Evolutionary conservation across 1,140 invertebrate genomes (phyloP).

Genomic region (Frieseomelitta varia): DNA sequence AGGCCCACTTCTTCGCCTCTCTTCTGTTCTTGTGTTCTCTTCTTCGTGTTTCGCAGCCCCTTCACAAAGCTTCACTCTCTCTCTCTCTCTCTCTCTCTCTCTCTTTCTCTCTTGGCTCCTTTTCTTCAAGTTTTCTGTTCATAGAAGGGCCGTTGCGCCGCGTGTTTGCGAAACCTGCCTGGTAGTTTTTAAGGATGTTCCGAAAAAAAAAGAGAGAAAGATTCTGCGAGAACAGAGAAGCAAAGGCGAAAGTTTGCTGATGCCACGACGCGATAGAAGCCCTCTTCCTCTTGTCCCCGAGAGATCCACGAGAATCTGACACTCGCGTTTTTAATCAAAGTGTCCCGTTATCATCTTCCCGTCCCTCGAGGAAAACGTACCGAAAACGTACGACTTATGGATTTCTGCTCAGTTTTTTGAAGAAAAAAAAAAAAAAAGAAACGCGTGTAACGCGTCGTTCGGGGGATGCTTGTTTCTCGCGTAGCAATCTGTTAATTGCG

Average conservation of each 20-base stretch:
- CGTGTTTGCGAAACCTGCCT: conserved; percentile 53
- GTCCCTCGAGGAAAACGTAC: background rate
- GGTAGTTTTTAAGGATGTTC: conserved; percentile 46
- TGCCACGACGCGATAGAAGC: conserved; percentile 18
- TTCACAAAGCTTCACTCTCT: conserved; percentile 38
- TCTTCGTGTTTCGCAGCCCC: conserved; percentile 25
- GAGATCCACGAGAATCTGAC: conserved; percentile 13
- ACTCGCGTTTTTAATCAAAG: conserved; percentile 35
- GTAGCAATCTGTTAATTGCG: background rate
- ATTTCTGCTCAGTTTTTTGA: background rate
- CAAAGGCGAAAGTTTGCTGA: conserved; percentile 35
- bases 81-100: conserved; percentile 9
- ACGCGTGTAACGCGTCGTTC: background rate
- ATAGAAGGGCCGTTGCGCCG: conserved; percentile 5
- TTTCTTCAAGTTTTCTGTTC: conserved; percentile 35
- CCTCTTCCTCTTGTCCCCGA: background rate
- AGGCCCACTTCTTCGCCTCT: conserved; percentile 15
- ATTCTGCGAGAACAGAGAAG: background rate
- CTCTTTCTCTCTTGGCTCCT: background rate
- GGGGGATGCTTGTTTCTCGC: background rate
- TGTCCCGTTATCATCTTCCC: too few relatives aligned
- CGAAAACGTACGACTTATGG: background rate
- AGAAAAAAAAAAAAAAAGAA: background rate
- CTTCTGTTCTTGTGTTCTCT: conserved; percentile 26
- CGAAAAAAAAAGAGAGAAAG: conserved; percentile 18